phyloP scores from a whole-genome alignment of 2,797 vertebrate genomes.

The Graptemys geographica region DNA sequence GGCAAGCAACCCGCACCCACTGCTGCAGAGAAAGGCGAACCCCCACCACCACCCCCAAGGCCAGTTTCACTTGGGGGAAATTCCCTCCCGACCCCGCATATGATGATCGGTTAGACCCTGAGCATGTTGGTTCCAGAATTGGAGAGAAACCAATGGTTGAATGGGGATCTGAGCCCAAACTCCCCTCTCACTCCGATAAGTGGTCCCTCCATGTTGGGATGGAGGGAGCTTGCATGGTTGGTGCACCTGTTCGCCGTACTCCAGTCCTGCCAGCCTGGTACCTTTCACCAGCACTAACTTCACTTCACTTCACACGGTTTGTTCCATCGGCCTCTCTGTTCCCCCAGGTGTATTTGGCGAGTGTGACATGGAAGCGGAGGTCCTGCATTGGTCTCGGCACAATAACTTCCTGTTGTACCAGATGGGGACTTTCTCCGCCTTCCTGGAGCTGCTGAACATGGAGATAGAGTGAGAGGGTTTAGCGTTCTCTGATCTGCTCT shows the following conservation, averaged over 20 bases:
- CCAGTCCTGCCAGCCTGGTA: background rate
- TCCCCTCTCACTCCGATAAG: background rate
- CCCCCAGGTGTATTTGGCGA: constrained; percentile 92
- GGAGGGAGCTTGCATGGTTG: background rate
- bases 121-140: background rate
- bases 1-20: background rate
- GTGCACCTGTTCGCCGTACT: background rate
- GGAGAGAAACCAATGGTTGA: background rate
- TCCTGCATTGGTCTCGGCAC: constrained; percentile 93
- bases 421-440: constrained; percentile 95
- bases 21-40: background rate
- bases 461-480: constrained; percentile 92
- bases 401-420: constrained; percentile 95
- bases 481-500: accelerated
- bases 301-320: accelerated
- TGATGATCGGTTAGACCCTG: background rate
- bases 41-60: background rate
- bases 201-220: background rate
- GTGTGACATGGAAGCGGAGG: constrained; percentile 90
- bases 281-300: too few species aligned
- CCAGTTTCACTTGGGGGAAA: background rate
- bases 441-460: constrained; percentile 98
- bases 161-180: too few species aligned
- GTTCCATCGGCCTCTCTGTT: background rate
- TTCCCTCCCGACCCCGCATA: background rate